phyloP scores from a whole-genome alignment of 2,113 vertebrate genomes.

The Carettochelys insculpta region DNA sequence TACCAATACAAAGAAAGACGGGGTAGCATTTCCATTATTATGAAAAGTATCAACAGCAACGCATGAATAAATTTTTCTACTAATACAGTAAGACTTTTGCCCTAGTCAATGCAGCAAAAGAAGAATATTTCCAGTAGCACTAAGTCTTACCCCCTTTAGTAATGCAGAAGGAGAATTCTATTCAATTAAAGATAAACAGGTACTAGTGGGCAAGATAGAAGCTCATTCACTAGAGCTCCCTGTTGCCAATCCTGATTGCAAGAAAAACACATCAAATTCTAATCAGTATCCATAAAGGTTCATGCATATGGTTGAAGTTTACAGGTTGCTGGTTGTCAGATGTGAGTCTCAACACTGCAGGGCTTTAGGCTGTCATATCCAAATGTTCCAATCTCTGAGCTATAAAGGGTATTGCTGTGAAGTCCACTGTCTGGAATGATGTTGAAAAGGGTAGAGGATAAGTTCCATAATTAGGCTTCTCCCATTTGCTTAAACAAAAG shows the following conservation, averaged over 20 bases:
- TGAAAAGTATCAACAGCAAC: background rate
- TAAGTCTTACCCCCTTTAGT: fast-evolving
- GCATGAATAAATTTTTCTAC: fast-evolving
- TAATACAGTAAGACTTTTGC: background rate
- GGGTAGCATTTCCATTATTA: background rate
- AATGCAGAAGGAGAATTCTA: fast-evolving
- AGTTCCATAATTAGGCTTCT: slow-evolving; percentile 49
- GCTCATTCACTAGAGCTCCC: too few relatives aligned
- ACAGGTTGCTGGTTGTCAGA: background rate
- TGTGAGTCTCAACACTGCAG: too few relatives aligned
- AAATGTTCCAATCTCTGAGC: slow-evolving; percentile 12
- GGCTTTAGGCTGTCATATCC: background rate
- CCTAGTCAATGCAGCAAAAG: too few relatives aligned
- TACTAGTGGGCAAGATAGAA: background rate
- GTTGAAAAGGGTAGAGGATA: slow-evolving; percentile 34
- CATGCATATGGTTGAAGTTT: background rate
- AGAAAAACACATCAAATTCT: background rate
- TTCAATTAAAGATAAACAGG: background rate
- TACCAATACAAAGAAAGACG: background rate
- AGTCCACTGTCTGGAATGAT: slow-evolving; percentile 12
- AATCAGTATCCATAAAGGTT: background rate
- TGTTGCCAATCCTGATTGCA: too few relatives aligned
- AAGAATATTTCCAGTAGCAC: background rate
- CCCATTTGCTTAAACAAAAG: slow-evolving; percentile 6
- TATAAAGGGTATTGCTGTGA: background rate